phyloP scores from a whole-genome alignment of 2,888 invertebrate genomes.

The Argynnis bischoffii region DNA sequence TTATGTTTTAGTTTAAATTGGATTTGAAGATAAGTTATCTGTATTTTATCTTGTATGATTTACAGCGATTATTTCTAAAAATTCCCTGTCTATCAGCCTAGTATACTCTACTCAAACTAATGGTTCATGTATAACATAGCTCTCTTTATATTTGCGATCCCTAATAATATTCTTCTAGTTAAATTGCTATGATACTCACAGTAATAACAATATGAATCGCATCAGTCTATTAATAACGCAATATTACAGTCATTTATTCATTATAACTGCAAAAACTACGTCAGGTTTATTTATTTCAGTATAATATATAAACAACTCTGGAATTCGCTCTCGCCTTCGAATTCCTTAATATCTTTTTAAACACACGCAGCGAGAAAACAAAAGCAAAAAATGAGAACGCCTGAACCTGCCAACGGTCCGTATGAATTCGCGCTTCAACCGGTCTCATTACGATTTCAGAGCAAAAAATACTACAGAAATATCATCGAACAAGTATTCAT shows the following conservation, averaged over 20 bases:
- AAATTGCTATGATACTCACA: too few species aligned
- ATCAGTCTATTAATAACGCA: not conserved
- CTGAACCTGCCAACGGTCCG: slow-evolving; percentile 34
- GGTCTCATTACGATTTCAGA: slow-evolving; percentile 28
- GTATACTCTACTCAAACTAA: too few species aligned
- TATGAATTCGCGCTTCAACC: slow-evolving; percentile 35
- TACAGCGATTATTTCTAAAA: too few species aligned
- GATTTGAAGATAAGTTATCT: too few species aligned
- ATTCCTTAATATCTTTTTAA: slow-evolving; percentile 31
- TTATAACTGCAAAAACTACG: slow-evolving; percentile 1
- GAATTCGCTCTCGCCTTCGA: slow-evolving; percentile 34
- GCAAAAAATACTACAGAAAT: not conserved
- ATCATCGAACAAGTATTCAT: not conserved
- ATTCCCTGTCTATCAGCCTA: too few species aligned
- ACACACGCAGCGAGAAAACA: slow-evolving; percentile 28
- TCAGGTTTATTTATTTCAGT: slow-evolving; percentile 2
- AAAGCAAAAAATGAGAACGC: slow-evolving; percentile 35
- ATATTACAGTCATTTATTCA: not conserved
- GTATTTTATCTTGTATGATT: too few species aligned
- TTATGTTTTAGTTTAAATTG: too few species aligned
- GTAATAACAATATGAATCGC: not conserved
- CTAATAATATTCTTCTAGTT: too few species aligned
- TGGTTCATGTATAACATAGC: too few species aligned
- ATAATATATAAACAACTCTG: slow-evolving; percentile 13
- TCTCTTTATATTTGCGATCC: too few species aligned